These are phyloP conservation scores for Ascidia mentula DNA, from an alignment of 23 tunicate genomes.

Conservation along the genomic window DNA sequence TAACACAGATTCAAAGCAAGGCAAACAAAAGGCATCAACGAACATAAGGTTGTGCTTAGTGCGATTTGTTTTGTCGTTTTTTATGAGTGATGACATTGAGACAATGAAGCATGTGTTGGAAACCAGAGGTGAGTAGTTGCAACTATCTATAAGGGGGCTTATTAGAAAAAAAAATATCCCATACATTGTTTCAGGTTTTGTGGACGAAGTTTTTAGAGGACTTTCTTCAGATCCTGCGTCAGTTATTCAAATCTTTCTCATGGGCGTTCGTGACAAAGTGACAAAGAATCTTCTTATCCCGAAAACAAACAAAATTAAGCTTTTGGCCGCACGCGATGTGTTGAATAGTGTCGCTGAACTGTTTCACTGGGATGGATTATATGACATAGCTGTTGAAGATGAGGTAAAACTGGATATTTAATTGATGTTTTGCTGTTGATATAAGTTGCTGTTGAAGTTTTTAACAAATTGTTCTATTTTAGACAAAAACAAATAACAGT, in stretches of 20 bases:
- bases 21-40: not conserved
- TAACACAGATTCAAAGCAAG: not conserved
- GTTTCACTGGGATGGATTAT: constrained; percentile 51
- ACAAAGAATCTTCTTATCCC: constrained; percentile 30
- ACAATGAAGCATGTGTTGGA: constrained; percentile 37
- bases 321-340: constrained; percentile 39
- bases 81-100: constrained; percentile 33
- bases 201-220: constrained; percentile 29
- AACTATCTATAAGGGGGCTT: not conserved
- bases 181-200: constrained; percentile 36
- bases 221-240: constrained; percentile 36
- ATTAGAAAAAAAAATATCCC: too few species aligned
- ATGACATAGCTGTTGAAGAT: not conserved
- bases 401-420: too few species aligned
- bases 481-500: too few species aligned
- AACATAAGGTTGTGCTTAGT: constrained; percentile 35
- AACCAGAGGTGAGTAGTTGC: constrained; percentile 23
- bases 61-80: constrained; percentile 58
- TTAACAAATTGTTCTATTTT: too few species aligned
- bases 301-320: constrained; percentile 45
- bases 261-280: constrained; percentile 29
- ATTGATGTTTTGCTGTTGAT: too few species aligned
- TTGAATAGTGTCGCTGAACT: constrained; percentile 30
- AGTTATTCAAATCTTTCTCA: constrained; percentile 23
- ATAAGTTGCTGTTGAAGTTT: too few species aligned